These are phyloP conservation scores for Leucophenga varia DNA, from an alignment of 1,140 invertebrate species.

Conservation along the genomic window DNA sequence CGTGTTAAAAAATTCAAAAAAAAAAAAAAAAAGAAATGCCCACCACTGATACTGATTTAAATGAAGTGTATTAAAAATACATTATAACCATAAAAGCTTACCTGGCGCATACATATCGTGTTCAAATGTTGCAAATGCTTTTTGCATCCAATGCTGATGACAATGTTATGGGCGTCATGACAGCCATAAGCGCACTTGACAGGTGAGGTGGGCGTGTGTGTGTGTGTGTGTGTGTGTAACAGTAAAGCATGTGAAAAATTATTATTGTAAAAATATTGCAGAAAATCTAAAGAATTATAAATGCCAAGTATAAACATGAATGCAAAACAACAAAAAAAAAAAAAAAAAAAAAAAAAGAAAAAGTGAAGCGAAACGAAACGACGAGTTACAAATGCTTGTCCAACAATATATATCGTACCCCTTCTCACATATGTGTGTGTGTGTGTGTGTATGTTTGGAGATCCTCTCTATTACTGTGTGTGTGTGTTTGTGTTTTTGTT, in stretches of 20 bases:
- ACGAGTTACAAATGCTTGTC: no score
- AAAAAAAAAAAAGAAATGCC: no score
- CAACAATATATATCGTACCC: constrained; percentile 19
- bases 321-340: background rate
- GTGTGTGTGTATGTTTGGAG: background rate
- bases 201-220: constrained; percentile 8
- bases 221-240: constrained; percentile 9
- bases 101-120: no score
- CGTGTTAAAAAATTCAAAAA: no score
- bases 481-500: background rate
- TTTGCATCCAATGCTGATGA: constrained; percentile 54
- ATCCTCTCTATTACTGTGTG: no score
- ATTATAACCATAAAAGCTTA: no score
- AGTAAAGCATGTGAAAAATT: constrained; percentile 22
- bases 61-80: no score
- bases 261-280: constrained; percentile 26
- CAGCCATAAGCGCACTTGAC: constrained; percentile 52
- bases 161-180: constrained; percentile 53
- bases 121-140: no score
- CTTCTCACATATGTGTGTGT: constrained; percentile 6
- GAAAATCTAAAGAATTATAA: constrained; percentile 18
- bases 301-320: background rate
- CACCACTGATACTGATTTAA: no score
- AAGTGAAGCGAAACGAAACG: no score
- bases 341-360: background rate